Base-by-base conservation (phyloP, 2,113 vertebrate genomes). In the Glareola pratincola region DNA sequence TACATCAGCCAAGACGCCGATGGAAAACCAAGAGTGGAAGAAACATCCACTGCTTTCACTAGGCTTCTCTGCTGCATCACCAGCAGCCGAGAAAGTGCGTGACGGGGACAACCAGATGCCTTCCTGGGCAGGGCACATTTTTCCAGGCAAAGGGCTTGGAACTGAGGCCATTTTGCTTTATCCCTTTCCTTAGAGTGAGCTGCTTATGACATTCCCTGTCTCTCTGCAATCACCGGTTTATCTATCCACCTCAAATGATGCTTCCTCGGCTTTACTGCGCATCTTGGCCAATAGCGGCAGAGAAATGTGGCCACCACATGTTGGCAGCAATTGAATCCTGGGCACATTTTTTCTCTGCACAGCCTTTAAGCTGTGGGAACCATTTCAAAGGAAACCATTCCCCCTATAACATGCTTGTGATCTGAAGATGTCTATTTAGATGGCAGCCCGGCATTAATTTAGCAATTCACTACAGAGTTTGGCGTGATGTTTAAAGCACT, bases 221-320 rank as follows among this genome's bases (percentile, higher is more conserved):
- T 81, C 87, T 51, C 91, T 91, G 86, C 76, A 88, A 81, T 92
- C 94, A 79, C 90, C 3, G 6, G 66, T 83, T 94, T 83, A 94
- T 97, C 96, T 92, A 4, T 86, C 69, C 92, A 95, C 96, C 96
- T 97, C 95, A 71, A 72, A 78, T 48, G 97, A 83, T 93, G 97
- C 96, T 96, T 93, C 94, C 90, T 86, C 91, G 8, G 90, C 78
- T 87, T 85, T 41, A 34, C 78, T 79, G 94, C 0, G 3, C 95
- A 78, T 89, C 92, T 86, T 84, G 96, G 94, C 89, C 96, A 94
- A 92, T 85, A 89, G 96, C 78, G 12, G 90, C 90, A 74, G 85
- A 93, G 96, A 98, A 99, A 99, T 99, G 97, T 98, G 98, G 98
- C 97, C 97, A 98, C 97, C 98, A 99, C 97, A 98, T 99, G 98